Evolutionary conservation across 2,113 vertebrate species (phyloP).

Genomic region (Alces alces): DNA sequence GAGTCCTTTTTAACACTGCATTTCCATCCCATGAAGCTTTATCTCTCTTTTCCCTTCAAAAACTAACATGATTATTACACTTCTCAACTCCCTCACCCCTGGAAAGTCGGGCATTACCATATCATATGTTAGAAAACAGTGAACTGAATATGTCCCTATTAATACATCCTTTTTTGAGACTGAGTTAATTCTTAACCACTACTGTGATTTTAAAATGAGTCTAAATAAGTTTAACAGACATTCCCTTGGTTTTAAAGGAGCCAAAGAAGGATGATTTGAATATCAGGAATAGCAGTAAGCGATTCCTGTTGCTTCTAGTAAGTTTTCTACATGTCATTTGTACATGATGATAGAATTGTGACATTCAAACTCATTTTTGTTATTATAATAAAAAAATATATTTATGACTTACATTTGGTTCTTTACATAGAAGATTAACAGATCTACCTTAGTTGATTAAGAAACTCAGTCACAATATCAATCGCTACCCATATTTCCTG

Average conservation of each 20-base stretch:
- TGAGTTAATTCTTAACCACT: neutral
- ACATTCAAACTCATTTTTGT: neutral
- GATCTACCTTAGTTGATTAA: neutral
- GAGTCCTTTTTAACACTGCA: neutral
- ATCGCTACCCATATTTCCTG: neutral
- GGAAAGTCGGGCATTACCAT: neutral
- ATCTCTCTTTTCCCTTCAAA: neutral
- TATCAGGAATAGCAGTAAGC: neutral
- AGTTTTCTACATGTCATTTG: constrained; percentile 44
- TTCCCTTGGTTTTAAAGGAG: constrained; percentile 22
- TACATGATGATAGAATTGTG: neutral
- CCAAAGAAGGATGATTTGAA: constrained; percentile 24
- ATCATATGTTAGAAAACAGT: neutral
- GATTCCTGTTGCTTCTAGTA: constrained; percentile 18
- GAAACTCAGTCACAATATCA: neutral
- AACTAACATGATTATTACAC: neutral
- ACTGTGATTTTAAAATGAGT: neutral
- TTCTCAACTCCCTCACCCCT: neutral
- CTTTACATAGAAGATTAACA: neutral
- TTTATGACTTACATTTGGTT: neutral
- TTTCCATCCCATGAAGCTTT: neutral
- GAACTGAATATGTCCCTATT: constrained; percentile 3
- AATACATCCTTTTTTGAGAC: neutral
- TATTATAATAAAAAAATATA: neutral
- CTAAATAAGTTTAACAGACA: neutral